These are phyloP conservation scores for Lamproptera curius DNA, from an alignment of 2,888 invertebrate genomes.

Conservation along the genomic window DNA sequence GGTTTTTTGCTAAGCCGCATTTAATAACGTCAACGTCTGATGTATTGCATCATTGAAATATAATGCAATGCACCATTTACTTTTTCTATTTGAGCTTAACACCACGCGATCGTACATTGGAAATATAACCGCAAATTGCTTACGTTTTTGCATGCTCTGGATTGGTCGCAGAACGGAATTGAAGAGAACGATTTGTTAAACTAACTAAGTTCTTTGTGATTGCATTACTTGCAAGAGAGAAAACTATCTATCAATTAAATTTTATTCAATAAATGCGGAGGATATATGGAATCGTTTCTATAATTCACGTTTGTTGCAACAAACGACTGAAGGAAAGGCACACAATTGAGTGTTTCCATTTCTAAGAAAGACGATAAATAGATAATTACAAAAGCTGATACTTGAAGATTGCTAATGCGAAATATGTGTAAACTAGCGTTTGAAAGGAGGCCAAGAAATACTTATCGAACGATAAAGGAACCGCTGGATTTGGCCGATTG, in stretches of 20 bases:
- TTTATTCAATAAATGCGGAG: no score
- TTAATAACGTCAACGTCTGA: not conserved
- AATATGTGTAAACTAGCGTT: constrained; percentile 7
- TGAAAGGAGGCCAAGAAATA: constrained; percentile 16
- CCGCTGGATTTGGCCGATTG: constrained; percentile 5
- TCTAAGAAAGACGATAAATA: not conserved
- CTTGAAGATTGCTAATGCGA: constrained; percentile 9
- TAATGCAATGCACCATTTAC: constrained; percentile 8
- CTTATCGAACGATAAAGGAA: constrained; percentile 20
- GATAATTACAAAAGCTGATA: not conserved
- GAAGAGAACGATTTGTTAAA: no score
- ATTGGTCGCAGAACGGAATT: no score
- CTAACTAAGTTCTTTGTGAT: no score
- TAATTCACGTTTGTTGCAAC: no score
- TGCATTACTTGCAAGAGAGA: no score
- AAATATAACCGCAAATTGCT: no score
- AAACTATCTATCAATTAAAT: no score
- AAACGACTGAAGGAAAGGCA: not conserved
- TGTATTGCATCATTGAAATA: constrained; percentile 9
- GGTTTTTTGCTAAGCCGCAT: constrained; percentile 4
- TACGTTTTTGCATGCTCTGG: no score
- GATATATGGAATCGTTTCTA: no score
- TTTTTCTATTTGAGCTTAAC: constrained; percentile 10
- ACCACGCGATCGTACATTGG: not conserved
- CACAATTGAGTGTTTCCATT: not conserved